Base-by-base conservation (phyloP, 2,113 vertebrate species). In the Eurypyga helias region DNA sequence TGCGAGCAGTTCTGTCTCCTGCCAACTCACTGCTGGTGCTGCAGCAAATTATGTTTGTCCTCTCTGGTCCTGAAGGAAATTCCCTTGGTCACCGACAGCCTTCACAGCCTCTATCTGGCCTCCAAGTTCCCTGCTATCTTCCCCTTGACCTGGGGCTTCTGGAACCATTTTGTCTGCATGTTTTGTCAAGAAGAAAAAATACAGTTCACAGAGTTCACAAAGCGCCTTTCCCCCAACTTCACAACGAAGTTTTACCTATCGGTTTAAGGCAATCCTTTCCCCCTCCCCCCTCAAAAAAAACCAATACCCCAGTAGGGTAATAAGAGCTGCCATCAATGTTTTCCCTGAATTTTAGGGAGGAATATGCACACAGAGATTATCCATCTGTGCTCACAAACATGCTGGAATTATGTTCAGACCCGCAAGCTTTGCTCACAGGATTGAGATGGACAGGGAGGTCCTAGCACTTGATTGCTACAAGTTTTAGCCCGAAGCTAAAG, bases 401-500 rank as follows among this genome's bases (percentile, higher is more conserved):
- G 11, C 52, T 52, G 31, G 61, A 69, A 51, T 79, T 65, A 36
- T 1, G 9, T 79, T 66, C 5, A 94, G 57, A 87, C 43, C 20
- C 69, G 28, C 73, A 66, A 54, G 67, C 41, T 19, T 76, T 13
- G 34, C 11, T 89, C 48, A 61, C 66, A 89, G 81, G 75, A 95
- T 31, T 86, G 72, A 96, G 80, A 93, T 83, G 92, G 92, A 81
- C 89, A 93, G 21, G 33, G 33, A 90, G 43, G 48, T 69, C 84
- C 84, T 83, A 83, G 21, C 83, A 57, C 92, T 94, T 65, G 64
- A 96, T 89, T 77, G 81, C 72, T 88, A 82, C 92, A 96, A 91
- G 91, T 89, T 96, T 86, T 93, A 95, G 87, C 93, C 96, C 4
- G 43, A 80, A 93, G 96, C 89, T 85, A 94, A 90, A 95, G 58